These are phyloP conservation scores for Laterallus jamaicensis DNA, from an alignment of 2,113 vertebrate genomes.

Conservation along the genomic window DNA sequence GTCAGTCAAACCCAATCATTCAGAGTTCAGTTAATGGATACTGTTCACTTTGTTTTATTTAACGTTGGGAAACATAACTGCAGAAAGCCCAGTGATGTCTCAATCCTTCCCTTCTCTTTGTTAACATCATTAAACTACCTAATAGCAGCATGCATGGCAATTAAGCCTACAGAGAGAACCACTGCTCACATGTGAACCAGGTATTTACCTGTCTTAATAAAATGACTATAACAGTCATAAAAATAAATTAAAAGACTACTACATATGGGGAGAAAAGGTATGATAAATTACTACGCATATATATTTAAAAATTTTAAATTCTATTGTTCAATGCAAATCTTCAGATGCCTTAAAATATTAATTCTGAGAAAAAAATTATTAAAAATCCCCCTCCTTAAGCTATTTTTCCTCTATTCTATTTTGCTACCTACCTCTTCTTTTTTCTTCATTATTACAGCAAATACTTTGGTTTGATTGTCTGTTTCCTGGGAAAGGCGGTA, in stretches of 20 bases:
- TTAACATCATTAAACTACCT: not conserved
- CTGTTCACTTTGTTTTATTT: not conserved
- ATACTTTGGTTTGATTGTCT: constrained; percentile 99
- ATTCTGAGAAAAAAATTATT: not conserved
- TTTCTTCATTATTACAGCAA: constrained; percentile 95
- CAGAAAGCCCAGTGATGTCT: not conserved
- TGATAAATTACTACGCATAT: not conserved
- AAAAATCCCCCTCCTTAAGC: not conserved
- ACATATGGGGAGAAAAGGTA: not conserved
- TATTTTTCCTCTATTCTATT: not conserved
- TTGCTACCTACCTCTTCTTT: constrained; percentile 88
- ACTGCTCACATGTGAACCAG: not conserved
- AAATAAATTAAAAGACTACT: not conserved
- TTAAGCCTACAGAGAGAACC: not conserved
- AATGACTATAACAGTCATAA: too few relatives aligned
- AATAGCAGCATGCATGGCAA: not conserved
- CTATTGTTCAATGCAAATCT: not conserved
- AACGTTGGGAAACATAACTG: not conserved
- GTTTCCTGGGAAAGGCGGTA: constrained; percentile 96
- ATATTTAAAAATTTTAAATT: not conserved
- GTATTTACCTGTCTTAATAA: not conserved
- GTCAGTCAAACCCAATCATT: not conserved
- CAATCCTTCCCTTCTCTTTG: not conserved
- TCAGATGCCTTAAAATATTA: not conserved
- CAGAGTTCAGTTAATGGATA: not conserved